Conservation (phyloP, 2,888 invertebrate genomes). For the Limnephilus auricula region DNA sequence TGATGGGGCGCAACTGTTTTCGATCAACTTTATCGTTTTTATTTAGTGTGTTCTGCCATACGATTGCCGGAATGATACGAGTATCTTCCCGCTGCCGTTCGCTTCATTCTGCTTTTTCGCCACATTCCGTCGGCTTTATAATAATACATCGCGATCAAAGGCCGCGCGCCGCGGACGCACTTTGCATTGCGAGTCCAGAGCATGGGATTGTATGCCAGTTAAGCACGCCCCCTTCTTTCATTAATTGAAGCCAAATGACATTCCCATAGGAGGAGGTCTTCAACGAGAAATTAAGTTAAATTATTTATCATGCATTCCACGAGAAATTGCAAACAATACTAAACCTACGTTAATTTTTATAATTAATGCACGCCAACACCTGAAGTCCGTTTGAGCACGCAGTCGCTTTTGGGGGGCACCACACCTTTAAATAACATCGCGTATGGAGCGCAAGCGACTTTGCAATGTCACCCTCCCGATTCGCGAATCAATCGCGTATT, state of each 20-base stretch:
- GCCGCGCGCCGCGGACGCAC: not conserved
- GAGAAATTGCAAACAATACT: no score
- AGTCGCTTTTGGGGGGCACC: constrained; percentile 8
- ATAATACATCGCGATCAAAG: not conserved
- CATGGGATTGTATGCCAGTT: not conserved
- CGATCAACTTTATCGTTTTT: constrained; percentile 65
- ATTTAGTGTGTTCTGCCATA: constrained; percentile 47
- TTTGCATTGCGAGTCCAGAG: not conserved
- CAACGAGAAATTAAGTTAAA: no score
- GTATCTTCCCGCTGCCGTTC: not conserved
- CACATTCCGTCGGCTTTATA: not conserved
- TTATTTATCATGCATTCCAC: no score
- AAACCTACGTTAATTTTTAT: no score
- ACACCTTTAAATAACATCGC: constrained; percentile 14
- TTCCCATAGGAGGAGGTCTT: not conserved
- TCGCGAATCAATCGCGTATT: not conserved
- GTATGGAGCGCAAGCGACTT: not conserved
- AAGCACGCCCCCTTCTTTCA: not conserved
- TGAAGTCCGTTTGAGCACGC: no score
- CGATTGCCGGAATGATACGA: not conserved
- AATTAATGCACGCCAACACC: no score
- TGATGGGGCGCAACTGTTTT: constrained; percentile 64
- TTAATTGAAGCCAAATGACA: not conserved
- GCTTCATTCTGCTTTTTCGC: not conserved
- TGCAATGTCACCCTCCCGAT: constrained; percentile 24